phyloP scores from a whole-genome alignment of 2,113 vertebrate genomes.

The cat (Felis catus) region DNA sequence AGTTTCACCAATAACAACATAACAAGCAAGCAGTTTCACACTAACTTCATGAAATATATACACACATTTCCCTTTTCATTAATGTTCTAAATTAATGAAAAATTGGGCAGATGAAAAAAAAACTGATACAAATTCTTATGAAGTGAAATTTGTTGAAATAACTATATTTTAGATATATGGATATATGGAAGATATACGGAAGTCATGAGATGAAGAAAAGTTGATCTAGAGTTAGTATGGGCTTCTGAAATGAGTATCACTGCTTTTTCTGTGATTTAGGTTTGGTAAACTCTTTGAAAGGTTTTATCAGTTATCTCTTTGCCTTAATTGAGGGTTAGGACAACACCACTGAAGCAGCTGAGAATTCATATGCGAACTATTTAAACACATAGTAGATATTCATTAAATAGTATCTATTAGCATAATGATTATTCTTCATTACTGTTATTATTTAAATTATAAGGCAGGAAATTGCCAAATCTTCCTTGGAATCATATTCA shows the following conservation, averaged over 20 bases:
- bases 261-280: not conserved
- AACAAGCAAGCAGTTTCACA: not conserved
- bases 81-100: not conserved
- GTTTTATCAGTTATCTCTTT: not conserved
- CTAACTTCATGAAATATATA: not conserved
- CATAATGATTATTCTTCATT: constrained; percentile 17
- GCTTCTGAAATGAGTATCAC: constrained; percentile 27
- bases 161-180: not conserved
- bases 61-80: not conserved
- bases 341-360: not conserved
- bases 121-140: not conserved
- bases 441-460: constrained; percentile 31
- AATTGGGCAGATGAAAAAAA: not conserved
- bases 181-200: not conserved
- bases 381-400: not conserved
- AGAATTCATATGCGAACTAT: not conserved
- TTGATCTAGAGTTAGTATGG: not conserved
- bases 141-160: constrained; percentile 3
- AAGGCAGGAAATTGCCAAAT: not conserved
- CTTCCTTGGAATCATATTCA: not conserved
- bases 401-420: not conserved
- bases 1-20: not conserved
- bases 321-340: not conserved
- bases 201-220: not conserved
- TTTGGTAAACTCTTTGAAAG: not conserved